Evolutionary conservation across 2,888 invertebrate species (phyloP).

Genomic region (Brenthis ino): DNA sequence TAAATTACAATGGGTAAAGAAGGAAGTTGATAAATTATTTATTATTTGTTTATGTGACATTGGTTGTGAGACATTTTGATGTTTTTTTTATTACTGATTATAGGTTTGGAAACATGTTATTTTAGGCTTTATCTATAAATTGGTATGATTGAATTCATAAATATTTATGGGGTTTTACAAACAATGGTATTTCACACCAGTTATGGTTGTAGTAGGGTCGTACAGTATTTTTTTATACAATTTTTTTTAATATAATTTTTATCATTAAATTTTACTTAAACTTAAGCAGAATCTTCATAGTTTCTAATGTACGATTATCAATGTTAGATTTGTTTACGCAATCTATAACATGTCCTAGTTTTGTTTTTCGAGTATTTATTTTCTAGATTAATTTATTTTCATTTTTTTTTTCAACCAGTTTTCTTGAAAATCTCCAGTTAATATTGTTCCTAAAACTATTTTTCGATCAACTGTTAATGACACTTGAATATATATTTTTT

Average conservation of each 20-base stretch:
- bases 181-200: not conserved
- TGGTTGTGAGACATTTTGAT: no score
- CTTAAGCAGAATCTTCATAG: slow-evolving; percentile 17
- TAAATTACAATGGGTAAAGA: no score
- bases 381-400: not conserved
- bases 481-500: not conserved
- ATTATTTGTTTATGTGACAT: no score
- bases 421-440: slow-evolving; percentile 2
- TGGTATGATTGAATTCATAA: not conserved
- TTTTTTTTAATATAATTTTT: not conserved
- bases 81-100: no score
- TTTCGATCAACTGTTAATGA: not conserved
- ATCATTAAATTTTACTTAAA: not conserved
- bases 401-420: not conserved
- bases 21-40: no score
- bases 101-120: no score
- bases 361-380: slow-evolving; percentile 6
- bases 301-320: not conserved
- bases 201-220: slow-evolving; percentile 5
- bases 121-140: not conserved
- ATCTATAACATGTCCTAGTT: not conserved
- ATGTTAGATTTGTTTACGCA: not conserved
- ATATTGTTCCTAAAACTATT: slow-evolving; percentile 8
- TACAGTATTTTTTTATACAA: slow-evolving; percentile 4
- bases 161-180: not conserved